Base-by-base conservation (phyloP, 2,113 vertebrate species). In the Caretta caretta region DNA sequence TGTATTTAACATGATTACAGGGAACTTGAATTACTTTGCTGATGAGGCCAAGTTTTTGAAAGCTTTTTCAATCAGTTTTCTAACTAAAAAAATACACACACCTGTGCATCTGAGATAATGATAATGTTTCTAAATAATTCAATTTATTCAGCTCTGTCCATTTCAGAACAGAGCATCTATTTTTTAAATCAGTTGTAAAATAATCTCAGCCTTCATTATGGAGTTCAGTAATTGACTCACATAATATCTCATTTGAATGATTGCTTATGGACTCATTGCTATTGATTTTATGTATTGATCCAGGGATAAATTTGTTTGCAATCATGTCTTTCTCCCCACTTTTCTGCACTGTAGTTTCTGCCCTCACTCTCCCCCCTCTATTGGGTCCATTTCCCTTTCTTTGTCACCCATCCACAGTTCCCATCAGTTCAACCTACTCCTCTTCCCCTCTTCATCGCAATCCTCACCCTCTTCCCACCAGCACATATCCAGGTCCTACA, bases 31-130 rank as follows among this genome's bases (percentile, higher is more conserved):
- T 92, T 75, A 69, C 86, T 93, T 94, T 88, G 22, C 65, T 86
- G 81, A 94, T 82, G 59, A 96, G 87, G 46, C 2, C 50, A 94
- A 29, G n/a, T 90, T 93, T 94, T 93, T 89, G 95, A 92, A 93
- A 97, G 49, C 51, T 8, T 89, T 89, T 95, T 65, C 86, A 97
- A 95, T 97, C 90, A 96, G 38, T 38, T 95, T 90, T 62, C 27
- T 92, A 88, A 89, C 14, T 78, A 46, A 65, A 83, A 84, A 5
- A 4, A 19, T 5, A 91, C 10, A 91, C 65, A 93, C 93, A 97
- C 86, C 92, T 93, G 86, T 84, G 24, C 10, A 83, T 93, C 56
- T 78, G 69, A 62, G 31, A 79, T 59, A 81, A 86, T 86, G 49
- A 79, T 25, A 81, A 22, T 49, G 85, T 62, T 57, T 93, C 51